Percentiles rank a stretch among this genome's conserved stretches.
phyloP scores from a whole-genome alignment of 2,888 invertebrate species.

The Smittia aterrima region DNA sequence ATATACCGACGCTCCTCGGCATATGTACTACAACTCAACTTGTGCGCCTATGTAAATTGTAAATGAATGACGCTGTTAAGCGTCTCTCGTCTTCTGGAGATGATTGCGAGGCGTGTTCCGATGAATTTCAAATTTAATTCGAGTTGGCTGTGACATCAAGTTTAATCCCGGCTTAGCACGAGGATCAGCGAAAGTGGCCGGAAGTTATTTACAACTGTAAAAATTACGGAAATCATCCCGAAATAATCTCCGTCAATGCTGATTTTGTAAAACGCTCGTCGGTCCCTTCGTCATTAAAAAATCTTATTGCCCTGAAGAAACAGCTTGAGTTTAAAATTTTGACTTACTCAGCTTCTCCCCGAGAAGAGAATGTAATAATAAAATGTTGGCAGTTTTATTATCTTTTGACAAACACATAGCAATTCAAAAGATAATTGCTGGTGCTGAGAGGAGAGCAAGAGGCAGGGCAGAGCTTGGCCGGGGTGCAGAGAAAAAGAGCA shows the following conservation, averaged over 20 bases:
- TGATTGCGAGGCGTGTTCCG: background rate
- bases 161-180: background rate
- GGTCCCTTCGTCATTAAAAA: background rate
- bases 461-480: background rate
- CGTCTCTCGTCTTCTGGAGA: background rate
- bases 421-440: slow-evolving; percentile 8
- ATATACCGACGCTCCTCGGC: background rate
- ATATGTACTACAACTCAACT: background rate
- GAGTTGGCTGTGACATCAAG: slow-evolving; percentile 24
- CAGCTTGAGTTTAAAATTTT: background rate
- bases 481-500: background rate
- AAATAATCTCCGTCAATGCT: background rate
- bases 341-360: background rate
- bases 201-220: background rate
- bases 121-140: slow-evolving; percentile 19
- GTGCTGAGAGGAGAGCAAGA: background rate
- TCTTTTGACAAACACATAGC: slow-evolving; percentile 11
- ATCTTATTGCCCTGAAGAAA: background rate
- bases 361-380: background rate
- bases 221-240: background rate
- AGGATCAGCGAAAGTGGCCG: background rate
- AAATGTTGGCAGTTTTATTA: slow-evolving; percentile 11
- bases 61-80: background rate
- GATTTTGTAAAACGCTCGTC: background rate
- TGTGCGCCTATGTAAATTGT: background rate